Conservation (phyloP, 35 echinoderm and acorn worm species). For the Hemicentrotus pulcherrimus region DNA sequence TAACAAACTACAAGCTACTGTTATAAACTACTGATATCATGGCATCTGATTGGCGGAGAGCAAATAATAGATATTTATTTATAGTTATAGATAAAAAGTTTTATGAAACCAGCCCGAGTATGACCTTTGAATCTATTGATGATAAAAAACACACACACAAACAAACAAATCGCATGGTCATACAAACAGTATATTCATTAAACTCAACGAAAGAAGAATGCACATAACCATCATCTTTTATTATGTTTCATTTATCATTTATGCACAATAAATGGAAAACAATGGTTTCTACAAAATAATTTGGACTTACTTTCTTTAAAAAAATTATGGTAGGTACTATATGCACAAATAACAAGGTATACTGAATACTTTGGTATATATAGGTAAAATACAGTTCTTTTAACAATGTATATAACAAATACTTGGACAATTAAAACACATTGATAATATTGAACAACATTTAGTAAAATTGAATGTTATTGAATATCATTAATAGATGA, state of each 20-base stretch:
- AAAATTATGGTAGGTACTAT: background rate
- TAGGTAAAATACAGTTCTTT: background rate
- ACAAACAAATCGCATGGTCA: no score
- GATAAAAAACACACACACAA: no score
- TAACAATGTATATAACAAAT: background rate
- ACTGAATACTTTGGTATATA: background rate
- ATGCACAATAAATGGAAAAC: constrained; percentile 1
- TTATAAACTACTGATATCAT: no score
- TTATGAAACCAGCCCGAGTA: no score
- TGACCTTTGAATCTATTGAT: no score
- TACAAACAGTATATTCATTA: no score
- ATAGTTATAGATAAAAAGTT: no score
- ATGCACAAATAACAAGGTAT: background rate
- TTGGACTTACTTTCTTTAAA: background rate
- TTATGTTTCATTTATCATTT: background rate
- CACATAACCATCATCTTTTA: background rate
- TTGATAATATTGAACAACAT: no score
- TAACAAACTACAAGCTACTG: no score
- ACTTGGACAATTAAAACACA: background rate
- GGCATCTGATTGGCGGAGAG: no score
- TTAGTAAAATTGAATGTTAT: background rate
- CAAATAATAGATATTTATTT: no score
- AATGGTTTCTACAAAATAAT: background rate
- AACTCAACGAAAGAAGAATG: no score
- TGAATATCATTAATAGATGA: background rate